phyloP scores from a whole-genome alignment of 2,113 vertebrate genomes.

The Albula glossodonta region DNA sequence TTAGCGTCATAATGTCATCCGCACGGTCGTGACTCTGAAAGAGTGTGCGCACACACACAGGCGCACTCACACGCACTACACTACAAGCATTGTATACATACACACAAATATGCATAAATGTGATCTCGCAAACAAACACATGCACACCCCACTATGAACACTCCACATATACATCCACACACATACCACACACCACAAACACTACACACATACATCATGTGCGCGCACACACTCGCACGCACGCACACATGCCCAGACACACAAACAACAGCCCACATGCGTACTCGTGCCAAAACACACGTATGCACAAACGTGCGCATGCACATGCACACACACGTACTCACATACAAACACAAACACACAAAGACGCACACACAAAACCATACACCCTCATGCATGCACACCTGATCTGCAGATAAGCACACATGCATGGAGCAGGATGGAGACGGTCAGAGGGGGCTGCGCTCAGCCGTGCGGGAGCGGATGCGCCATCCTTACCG shows the following conservation, averaged over 20 bases:
- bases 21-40: background rate
- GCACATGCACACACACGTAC: too few species aligned
- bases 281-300: too few species aligned
- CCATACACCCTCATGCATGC: background rate
- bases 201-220: background rate
- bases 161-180: too few species aligned
- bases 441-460: background rate
- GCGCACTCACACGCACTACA: background rate
- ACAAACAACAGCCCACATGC: too few species aligned
- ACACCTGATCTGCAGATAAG: background rate
- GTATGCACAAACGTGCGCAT: too few species aligned
- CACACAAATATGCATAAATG: too few species aligned
- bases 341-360: too few species aligned
- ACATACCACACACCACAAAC: background rate
- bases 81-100: too few species aligned
- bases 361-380: too few species aligned
- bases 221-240: background rate
- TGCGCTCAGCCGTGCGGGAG: background rate
- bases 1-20: background rate
- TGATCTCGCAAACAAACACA: too few species aligned
- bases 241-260: background rate
- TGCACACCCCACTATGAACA: too few species aligned
- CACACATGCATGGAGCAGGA: background rate
- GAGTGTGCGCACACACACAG: background rate
- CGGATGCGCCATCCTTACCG: slow-evolving; percentile 22